Percentiles rank a stretch among this genome's conserved stretches.
phyloP scores from a whole-genome alignment of 2,113 vertebrate genomes.

The Gobio gobio region DNA sequence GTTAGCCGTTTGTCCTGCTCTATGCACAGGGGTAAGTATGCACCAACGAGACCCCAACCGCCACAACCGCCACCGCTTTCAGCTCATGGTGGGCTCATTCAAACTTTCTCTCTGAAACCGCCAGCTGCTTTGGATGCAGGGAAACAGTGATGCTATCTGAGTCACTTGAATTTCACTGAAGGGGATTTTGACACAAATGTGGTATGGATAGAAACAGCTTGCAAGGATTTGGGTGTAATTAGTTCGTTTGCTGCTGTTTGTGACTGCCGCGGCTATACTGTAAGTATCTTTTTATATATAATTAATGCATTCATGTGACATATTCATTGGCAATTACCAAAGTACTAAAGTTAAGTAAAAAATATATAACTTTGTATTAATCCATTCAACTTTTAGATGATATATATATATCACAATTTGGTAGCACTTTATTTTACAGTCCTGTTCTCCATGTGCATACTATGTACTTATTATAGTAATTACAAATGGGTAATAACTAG shows the following conservation, averaged over 20 bases:
- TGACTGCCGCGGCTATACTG: conserved; percentile 26
- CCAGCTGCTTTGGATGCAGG: conserved; percentile 54
- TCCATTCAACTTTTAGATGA: background rate
- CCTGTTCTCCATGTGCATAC: too few relatives aligned
- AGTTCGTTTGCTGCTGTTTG: conserved; percentile 20
- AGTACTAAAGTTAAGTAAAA: background rate
- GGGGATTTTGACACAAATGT: conserved; percentile 38
- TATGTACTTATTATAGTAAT: too few relatives aligned
- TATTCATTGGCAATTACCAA: background rate
- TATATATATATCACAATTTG: background rate
- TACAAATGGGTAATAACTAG: too few relatives aligned
- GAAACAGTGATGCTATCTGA: conserved; percentile 53
- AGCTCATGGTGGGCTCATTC: conserved; percentile 56
- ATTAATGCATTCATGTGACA: background rate
- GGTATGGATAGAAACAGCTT: conserved; percentile 30
- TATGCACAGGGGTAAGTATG: conserved; percentile 74
- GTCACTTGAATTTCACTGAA: conserved; percentile 32
- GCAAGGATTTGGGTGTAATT: conserved; percentile 48
- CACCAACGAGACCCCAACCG: conserved; percentile 64
- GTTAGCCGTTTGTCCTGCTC: conserved; percentile 65
- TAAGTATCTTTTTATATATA: conserved; percentile 45
- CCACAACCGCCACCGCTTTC: conserved; percentile 66
- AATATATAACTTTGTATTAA: background rate
- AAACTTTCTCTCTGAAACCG: conserved; percentile 65
- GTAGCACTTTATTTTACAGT: too few relatives aligned